Base-by-base conservation (phyloP, 2,113 vertebrate species). In the Osmerus mordax region DNA sequence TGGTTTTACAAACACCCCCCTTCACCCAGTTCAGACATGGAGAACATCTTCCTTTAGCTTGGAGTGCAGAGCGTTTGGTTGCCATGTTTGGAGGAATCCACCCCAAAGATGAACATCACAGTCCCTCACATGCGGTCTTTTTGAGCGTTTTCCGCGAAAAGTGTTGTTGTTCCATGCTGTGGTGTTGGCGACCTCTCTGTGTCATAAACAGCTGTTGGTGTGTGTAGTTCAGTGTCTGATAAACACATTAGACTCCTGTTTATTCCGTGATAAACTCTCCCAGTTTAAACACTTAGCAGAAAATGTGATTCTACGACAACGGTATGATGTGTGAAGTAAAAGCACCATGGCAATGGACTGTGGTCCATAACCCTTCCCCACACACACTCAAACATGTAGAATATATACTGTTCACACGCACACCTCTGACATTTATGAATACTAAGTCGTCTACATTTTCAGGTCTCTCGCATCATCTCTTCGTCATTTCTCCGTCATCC, bases 221-320 rank as follows among this genome's bases (percentile, higher is more conserved):
- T 91, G 73, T 84, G 78, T 83, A 87, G 72, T 90, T 87, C 92
- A 91, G 79, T 70, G 78, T 75, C 72, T 87, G 81, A 85, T 93
- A 92, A 93, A 92, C 87, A 94, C 82, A 89, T 91, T 89, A 93
- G 88, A 84, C 87, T 80, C 80, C 81, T 93, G 92, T 92, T 93
- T 93, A 94, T 86, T 82, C 88, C 87, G 77, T 75, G 81, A 81
- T 91, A 91, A 92, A 92, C 91, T 83, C 83, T 88, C 80, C 70
- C 82, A 71, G 87, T 87, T 92, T 84, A 86, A 90, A 91, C 79
- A 82, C 79, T 83, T 76, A 72, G 80, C 41, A 65, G 84, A 89
- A 83, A 60, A 80, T 83, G 75, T 82, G 85, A 83, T 86, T 87
- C 76, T 75, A 74, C 87, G 88, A 89, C 89, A 89, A 73, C 82